Evolutionary conservation across 2,888 invertebrate genomes (phyloP), one percentile per base, ranked within the genome.

Genomic region (Chymomyza fuscimana): DNA sequence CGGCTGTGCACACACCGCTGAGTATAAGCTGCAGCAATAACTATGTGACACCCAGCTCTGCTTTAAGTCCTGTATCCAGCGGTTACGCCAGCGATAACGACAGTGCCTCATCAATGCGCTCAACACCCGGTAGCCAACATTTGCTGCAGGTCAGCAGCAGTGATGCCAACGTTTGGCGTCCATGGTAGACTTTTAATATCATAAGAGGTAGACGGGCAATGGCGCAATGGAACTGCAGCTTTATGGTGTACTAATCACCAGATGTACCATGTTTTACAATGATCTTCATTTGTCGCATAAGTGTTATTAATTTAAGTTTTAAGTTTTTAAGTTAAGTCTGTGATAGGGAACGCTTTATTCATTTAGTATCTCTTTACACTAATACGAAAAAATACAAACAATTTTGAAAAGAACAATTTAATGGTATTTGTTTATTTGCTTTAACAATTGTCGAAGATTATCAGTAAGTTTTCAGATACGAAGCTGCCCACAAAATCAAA

Each of bases 81-180:
- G 91, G 91, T 65, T 91, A 91, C 70, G 91, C 90, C 77, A 92
- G 92, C 79, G 91, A 91, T 72, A 89, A 81, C 69, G 91, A 91
- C 12, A 86, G 72, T 69, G 69, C 58, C 22, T 69, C 73, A 25
- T 78, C 81, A 32, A 63, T 70, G 69, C 67, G 65, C 70, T 70
- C 64, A 25, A 76, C 81, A 5, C 77, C 73, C 19, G 63, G 72
- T 4, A 65, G 73, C 4, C 72, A 81, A 63, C 80, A 81, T 16
- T 77, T 89, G 63, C 76, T 89, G 60, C 90, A 88, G 72, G 82
- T 87, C 40, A 84, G 88, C 80, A 80, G 69, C 73, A 79, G 72
- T 22, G 29, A 61, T n/a, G 12, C 61, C 12, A 66, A 36, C 56
- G 82, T 91, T 32, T 91, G 91, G 91, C 89, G 91, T 61, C 91